Base-by-base conservation (phyloP, 2,113 vertebrate species). In the Sarotherodon lohbergeri region DNA sequence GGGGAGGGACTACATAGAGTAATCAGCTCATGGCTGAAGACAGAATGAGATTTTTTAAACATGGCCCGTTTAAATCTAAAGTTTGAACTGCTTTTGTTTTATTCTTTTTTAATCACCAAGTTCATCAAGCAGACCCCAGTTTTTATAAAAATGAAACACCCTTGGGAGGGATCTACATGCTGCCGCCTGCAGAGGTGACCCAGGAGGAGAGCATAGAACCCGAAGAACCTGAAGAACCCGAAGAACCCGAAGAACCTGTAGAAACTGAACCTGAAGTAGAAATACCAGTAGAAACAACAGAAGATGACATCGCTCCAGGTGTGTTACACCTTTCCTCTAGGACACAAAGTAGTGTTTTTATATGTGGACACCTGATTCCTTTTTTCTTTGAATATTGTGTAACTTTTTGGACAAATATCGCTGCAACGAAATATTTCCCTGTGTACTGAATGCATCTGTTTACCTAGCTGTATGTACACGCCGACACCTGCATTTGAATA, bases 141-240 rank as follows among this genome's bases (percentile, higher is more conserved):
- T 27, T 5, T 16, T 52, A n/a, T 46, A 86, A 81, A 46, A 5
- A 27, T 6, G 29, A 81, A 43, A 48, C 3, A 1, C 91, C 83
- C 6, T 3, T 1, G 1, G 91, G 89, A 13, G 92, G 89, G 5
- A 61, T 94, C 88, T 93, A 93, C 73, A 80, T 0, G 17, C 85
- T 93, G 22, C 91, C 92, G 0, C 85, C 71, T 19, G 19, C 12
- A 0, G n/a, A 39, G 17, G 13, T 5, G 1, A 5, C 14, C 3
- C 12, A 52, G 11, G 71, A 78, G 2, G 55, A 34, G 46, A 78
- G 27, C 46, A n/a, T 29, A 76, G 68, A 1, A 1, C 19, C 61
- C 0, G 5, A 19, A 19, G 36, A 22, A 0, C n/a, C 36, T 0
- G 34, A 4, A 54, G 19, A 54, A 10, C 9, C 17, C 8, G 8